Evolutionary conservation across 2,113 vertebrate genomes (phyloP).

Genomic region (Ciconia maguari): DNA sequence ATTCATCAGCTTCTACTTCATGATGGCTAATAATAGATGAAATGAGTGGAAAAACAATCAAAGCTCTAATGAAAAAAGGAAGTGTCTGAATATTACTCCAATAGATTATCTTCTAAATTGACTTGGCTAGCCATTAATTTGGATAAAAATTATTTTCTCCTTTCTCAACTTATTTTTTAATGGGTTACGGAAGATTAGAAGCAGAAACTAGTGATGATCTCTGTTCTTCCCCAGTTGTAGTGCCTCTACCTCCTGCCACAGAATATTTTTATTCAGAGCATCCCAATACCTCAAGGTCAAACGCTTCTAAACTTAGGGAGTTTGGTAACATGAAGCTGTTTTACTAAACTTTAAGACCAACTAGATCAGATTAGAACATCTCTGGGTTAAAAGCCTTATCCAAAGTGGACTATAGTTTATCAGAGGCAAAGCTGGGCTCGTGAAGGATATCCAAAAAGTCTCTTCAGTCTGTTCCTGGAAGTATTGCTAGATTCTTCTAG

Average conservation of each 20-base stretch:
- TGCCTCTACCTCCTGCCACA: background rate
- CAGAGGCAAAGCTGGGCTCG: background rate
- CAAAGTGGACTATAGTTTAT: background rate
- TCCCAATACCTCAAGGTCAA: background rate
- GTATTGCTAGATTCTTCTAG: background rate
- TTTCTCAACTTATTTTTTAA: conserved; percentile 14
- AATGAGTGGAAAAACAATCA: conserved; percentile 45
- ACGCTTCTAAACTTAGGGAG: background rate
- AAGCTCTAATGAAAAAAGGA: conserved; percentile 20
- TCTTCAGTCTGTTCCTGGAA: background rate
- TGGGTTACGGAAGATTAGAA: background rate
- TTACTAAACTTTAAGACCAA: background rate
- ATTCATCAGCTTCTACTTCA: background rate
- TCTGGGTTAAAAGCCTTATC: background rate
- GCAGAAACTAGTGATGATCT: background rate
- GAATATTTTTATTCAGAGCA: background rate
- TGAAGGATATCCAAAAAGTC: background rate
- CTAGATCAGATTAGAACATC: background rate
- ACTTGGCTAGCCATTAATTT: background rate
- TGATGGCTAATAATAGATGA: background rate
- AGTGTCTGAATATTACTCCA: conserved; percentile 5
- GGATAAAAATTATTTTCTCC: background rate
- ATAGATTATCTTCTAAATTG: conserved; percentile 8
- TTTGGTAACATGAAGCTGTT: background rate
- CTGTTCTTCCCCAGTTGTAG: background rate